A percentile compares a stretch with the other conserved stretches of the same genome.
Evolutionary conservation across 2,888 invertebrate species (phyloP).

Genomic region (Synergus japonicus): DNA sequence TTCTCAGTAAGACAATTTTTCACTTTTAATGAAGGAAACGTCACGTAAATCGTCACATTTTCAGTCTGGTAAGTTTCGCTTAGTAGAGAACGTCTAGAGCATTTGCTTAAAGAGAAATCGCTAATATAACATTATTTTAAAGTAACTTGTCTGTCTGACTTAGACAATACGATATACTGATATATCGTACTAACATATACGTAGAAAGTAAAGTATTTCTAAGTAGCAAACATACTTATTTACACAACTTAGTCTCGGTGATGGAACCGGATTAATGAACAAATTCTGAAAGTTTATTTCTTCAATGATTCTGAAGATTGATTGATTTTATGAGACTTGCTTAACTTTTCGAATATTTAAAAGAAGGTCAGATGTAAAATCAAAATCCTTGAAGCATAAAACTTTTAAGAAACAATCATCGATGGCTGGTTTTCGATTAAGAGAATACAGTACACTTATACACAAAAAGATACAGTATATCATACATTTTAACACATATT

Average conservation of each 20-base stretch:
- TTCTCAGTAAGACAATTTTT: background rate
- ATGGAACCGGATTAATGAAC: background rate
- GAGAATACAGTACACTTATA: background rate
- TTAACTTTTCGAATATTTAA: no score
- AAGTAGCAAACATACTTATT: background rate
- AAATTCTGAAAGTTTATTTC: background rate
- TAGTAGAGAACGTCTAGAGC: slow-evolving; percentile 73
- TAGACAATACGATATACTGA: background rate
- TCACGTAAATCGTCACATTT: slow-evolving; percentile 56
- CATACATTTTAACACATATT: background rate
- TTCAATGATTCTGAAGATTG: background rate
- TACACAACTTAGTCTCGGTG: background rate
- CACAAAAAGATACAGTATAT: background rate
- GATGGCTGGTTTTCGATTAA: background rate
- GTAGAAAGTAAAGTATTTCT: background rate
- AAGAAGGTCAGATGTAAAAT: no score
- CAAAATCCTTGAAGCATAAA: background rate
- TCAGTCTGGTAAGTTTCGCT: slow-evolving; percentile 74
- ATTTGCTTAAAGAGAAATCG: slow-evolving; percentile 64
- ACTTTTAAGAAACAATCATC: background rate
- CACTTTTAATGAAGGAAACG: slow-evolving; percentile 41
- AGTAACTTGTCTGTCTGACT: background rate
- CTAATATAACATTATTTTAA: slow-evolving; percentile 53
- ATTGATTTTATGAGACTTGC: no score
- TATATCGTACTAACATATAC: background rate